Conservation (phyloP, 2,113 vertebrate genomes). For the Gopherus flavomarginatus region DNA sequence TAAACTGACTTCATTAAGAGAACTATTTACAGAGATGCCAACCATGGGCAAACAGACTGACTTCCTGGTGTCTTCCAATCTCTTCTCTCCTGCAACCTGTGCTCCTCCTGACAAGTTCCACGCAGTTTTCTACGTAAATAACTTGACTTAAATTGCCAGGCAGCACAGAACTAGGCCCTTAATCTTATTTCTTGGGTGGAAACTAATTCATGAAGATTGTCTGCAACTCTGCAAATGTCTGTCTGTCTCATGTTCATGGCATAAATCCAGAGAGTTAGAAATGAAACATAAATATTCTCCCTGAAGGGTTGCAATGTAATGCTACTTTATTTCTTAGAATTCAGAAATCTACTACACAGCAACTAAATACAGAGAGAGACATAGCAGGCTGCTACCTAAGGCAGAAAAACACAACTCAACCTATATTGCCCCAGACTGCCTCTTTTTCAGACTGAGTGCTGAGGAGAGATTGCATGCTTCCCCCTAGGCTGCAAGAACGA, state of each 20-base stretch:
- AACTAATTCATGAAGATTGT: conserved; percentile 24
- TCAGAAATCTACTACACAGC: not conserved
- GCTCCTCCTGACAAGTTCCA: not conserved
- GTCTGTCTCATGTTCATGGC: not conserved
- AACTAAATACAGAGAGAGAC: not conserved
- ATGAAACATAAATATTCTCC: not conserved
- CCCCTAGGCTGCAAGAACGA: not conserved
- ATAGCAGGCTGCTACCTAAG: not conserved
- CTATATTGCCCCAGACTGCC: not conserved
- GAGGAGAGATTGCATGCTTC: not conserved
- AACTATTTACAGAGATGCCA: not conserved
- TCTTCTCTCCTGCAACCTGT: not conserved
- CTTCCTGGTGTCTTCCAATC: not conserved
- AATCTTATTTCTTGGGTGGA: conserved; percentile 27
- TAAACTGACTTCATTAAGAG: not conserved
- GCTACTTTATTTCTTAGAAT: not conserved
- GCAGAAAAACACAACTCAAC: not conserved
- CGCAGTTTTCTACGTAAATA: not conserved
- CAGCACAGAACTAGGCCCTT: not conserved
- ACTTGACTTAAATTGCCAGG: not conserved
- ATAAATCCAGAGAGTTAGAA: not conserved
- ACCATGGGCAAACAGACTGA: not conserved
- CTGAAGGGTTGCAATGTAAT: not conserved
- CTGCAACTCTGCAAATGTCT: not conserved
- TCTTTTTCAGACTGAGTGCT: not conserved